A percentile compares a stretch with the other conserved stretches of the same genome.
These are phyloP conservation scores for Scaptomyza caliginosa DNA, from an alignment of 2,888 invertebrate genomes.

Conservation along the genomic window DNA sequence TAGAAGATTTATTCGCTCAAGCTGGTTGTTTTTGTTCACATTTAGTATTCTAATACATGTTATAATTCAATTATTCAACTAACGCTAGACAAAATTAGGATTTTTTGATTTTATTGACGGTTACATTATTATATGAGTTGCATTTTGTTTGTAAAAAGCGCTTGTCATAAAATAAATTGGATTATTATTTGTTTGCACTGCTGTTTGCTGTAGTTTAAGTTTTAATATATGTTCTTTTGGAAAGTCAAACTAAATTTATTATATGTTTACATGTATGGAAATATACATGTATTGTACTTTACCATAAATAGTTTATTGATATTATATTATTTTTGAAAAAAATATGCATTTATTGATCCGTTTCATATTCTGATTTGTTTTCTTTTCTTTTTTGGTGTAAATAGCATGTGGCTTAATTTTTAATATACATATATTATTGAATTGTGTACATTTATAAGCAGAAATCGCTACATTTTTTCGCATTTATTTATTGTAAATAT, in stretches of 20 bases:
- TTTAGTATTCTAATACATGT: conserved; percentile 64
- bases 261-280: conserved; percentile 32
- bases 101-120: conserved; percentile 38
- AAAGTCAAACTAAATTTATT: conserved; percentile 55
- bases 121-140: conserved; percentile 50
- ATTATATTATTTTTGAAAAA: conserved; percentile 56
- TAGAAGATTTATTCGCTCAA: conserved; percentile 68
- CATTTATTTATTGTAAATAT: conserved; percentile 50
- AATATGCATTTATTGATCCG: conserved; percentile 50
- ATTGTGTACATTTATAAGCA: conserved; percentile 54
- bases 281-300: conserved; percentile 23
- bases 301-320: conserved; percentile 28
- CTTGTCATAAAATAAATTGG: conserved; percentile 72
- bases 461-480: conserved; percentile 34
- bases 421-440: conserved; percentile 49
- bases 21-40: conserved; percentile 71
- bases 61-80: conserved; percentile 65
- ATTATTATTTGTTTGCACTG: conserved; percentile 69
- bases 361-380: conserved; percentile 18
- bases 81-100: conserved; percentile 74
- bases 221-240: conserved; percentile 32
- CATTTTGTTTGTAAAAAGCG: conserved; percentile 66
- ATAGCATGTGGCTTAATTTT: conserved; percentile 62
- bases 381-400: conserved; percentile 62
- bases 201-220: conserved; percentile 60